Conservation (phyloP, 2,888 invertebrate species). For the Erebia epiphron region DNA sequence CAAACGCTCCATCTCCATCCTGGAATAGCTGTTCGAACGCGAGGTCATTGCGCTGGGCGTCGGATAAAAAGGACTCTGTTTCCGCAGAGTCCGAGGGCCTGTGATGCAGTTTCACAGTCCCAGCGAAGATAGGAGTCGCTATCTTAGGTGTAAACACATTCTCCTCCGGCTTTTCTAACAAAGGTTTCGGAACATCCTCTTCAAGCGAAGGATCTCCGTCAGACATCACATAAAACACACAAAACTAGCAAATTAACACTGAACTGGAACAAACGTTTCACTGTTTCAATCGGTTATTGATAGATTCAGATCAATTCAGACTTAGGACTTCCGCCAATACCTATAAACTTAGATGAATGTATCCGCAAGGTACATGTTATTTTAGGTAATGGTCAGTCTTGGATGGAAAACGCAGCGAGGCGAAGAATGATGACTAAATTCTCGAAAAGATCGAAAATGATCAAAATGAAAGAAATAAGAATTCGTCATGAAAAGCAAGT, state of each 20-base stretch:
- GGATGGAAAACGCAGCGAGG: conserved; percentile 13
- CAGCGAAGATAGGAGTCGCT: conserved; percentile 71
- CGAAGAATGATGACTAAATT: conserved; percentile 25
- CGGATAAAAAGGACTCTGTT: conserved; percentile 69
- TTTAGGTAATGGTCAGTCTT: conserved; percentile 31
- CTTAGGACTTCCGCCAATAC: conserved; percentile 21
- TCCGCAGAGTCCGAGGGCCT: conserved; percentile 67
- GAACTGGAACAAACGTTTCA: conserved; percentile 16
- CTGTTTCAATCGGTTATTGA: conserved; percentile 14
- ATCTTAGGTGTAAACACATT: conserved; percentile 78
- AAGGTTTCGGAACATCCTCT: conserved; percentile 73
- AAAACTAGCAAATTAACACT: conserved; percentile 16
- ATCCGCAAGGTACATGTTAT: conserved; percentile 29
- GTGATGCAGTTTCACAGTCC: conserved; percentile 69
- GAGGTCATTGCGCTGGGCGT: conserved; percentile 73
- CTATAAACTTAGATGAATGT: conserved; percentile 10
- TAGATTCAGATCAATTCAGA: conserved; percentile 20
- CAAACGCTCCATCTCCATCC: conserved; percentile 67
- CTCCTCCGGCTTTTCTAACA: conserved; percentile 66
- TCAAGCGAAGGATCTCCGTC: conserved; percentile 80
- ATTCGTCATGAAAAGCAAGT: background rate
- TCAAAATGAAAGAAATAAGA: no score
- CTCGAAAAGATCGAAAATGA: background rate
- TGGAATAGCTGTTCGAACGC: conserved; percentile 72
- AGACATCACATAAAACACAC: conserved; percentile 67